A percentile compares a stretch with the other conserved stretches of the same genome.
Conservation (phyloP, 1,140 invertebrate genomes). For the Ptiloglossa arizonensis region DNA sequence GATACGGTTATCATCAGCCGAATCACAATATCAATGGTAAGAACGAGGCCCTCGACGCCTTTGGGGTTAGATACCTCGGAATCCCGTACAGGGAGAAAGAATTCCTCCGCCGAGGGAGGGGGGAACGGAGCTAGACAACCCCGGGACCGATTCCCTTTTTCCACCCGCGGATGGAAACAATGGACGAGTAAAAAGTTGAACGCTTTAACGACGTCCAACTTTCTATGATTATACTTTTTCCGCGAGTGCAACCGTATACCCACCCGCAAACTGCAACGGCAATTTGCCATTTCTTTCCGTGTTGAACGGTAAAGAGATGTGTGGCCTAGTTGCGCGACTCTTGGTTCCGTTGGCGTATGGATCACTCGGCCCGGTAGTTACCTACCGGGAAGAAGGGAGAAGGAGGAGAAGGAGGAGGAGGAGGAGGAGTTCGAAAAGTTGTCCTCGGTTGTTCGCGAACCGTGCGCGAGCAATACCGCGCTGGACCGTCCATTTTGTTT, state of each 20-base stretch:
- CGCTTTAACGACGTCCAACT: constrained; percentile 29
- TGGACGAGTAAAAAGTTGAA: constrained; percentile 22
- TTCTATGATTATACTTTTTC: constrained; percentile 23
- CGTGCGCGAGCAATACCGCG: too few species aligned
- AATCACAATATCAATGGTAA: constrained; percentile 87
- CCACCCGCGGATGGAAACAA: background rate
- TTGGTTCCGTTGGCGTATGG: background rate
- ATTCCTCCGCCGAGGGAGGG: too few species aligned
- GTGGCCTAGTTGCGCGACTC: background rate
- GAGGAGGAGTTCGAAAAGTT: background rate
- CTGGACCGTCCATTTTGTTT: too few species aligned
- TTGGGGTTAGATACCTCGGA: too few species aligned
- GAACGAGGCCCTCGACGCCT: too few species aligned
- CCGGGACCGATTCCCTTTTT: background rate
- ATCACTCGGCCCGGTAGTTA: background rate
- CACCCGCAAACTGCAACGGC: constrained; percentile 1
- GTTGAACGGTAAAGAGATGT: background rate
- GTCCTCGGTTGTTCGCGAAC: background rate
- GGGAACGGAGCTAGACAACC: background rate
- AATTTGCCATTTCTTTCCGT: constrained; percentile 22
- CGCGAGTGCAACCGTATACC: background rate
- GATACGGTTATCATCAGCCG: constrained; percentile 90
- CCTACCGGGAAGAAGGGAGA: too few species aligned
- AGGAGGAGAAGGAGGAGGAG: background rate
- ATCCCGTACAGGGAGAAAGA: too few species aligned